Conservation (phyloP, 2,113 vertebrate species). For the Eurypyga helias region DNA sequence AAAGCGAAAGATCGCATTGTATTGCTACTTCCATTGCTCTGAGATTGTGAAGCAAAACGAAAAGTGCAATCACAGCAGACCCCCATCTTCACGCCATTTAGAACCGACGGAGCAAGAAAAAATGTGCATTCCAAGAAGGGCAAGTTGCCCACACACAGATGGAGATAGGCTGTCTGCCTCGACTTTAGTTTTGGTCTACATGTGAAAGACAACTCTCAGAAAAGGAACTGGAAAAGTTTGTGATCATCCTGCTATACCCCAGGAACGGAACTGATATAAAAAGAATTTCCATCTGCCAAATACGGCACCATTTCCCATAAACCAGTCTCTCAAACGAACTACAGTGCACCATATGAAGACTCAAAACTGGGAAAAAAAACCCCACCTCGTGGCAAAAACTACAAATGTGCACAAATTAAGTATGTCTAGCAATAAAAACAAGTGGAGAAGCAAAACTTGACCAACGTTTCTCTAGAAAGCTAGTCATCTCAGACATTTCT, state of each 20-base stretch:
- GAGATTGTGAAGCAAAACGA: neutral
- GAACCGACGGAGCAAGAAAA: neutral
- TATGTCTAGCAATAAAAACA: constrained; percentile 12
- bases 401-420: constrained; percentile 19
- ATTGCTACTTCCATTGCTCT: neutral
- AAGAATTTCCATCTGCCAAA: constrained; percentile 57
- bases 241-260: constrained; percentile 36
- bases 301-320: constrained; percentile 21
- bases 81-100: neutral
- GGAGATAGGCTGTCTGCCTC: constrained; percentile 29
- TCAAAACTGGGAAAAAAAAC: constrained; percentile 24
- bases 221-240: constrained; percentile 26
- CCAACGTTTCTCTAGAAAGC: neutral
- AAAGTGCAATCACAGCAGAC: neutral
- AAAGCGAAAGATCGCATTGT: neutral
- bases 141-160: neutral
- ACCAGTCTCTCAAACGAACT: constrained; percentile 37
- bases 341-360: constrained; percentile 59
- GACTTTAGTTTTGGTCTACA: constrained; percentile 71
- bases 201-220: constrained; percentile 36
- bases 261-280: constrained; percentile 42
- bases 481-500: too few relatives aligned
- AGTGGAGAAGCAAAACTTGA: neutral
- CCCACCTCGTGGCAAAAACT: neutral
- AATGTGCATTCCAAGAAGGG: neutral